Evolutionary conservation across 2,888 invertebrate species (phyloP), one percentile per base, ranked within the genome.

Genomic region (Drosophila lacicola): DNA sequence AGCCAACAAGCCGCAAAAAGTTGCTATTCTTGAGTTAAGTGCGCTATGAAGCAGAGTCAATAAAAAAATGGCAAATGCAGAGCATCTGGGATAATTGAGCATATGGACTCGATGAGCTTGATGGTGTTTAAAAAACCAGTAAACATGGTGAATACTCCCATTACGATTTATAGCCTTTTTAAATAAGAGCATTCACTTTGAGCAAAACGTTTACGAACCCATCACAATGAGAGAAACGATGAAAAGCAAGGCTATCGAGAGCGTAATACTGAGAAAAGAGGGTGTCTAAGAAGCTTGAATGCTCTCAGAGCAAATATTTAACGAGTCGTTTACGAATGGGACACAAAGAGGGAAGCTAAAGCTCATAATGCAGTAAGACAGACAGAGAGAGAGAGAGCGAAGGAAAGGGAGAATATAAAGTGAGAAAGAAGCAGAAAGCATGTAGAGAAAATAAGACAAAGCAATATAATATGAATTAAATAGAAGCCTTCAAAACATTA

Each of bases 1-100:
- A 67, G 73, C 78, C 73, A 75, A 78, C 78, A 77, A 61, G 66
- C 65, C 71, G 39, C 62, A 73, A 65, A 62, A 55, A 44, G 29
- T 45, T 56, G 41, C 58, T n/a, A 37, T 45, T 44, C 47, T 57
- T 60, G 37, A 64, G 56, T 64, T 64, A 74, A 73, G 74, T 74
- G 74, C 62, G 62, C 62, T 62, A 49, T n/a, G 19, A 45, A 44
- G 51, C 68, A 14, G 37, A 62, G 46, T 29, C 69, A 63, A 50
- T 44, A 69, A 70, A 62, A n/a, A n/a, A 25, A 34, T 49, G 53
- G n/a, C 17, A 66, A 44, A 44, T 51, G 13, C 49, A 19, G 25
- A 37, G 54, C 47, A 41, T 21, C 44, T 14, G 21, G 6, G 19
- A 42, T 19, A 62, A 21, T 50, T 63, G 17, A n/a, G n/a, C 60